Evolutionary conservation across 2,888 invertebrate species (phyloP).

Genomic region (Sepiola atlantica): DNA sequence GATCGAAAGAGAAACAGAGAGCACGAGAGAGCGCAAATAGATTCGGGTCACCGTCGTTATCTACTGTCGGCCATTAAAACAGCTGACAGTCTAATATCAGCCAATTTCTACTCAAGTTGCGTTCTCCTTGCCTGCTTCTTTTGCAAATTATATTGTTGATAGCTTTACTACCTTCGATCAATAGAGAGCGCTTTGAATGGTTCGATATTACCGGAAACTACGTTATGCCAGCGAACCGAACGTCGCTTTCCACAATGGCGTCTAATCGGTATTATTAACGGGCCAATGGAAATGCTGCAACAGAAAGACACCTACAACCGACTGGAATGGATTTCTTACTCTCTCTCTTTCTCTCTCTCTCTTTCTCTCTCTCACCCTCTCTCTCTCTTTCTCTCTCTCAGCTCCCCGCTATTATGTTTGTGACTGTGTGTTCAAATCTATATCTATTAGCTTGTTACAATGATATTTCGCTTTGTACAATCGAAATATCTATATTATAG

Average conservation of each 20-base stretch:
- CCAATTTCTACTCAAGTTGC: conserved; percentile 32
- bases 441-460: no score
- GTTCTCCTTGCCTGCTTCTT: neutral
- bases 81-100: neutral
- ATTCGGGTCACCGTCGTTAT: neutral
- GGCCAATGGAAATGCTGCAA: neutral
- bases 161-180: conserved; percentile 21
- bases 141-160: neutral
- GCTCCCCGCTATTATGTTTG: neutral
- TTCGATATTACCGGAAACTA: conserved; percentile 2
- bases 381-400: neutral
- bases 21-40: neutral
- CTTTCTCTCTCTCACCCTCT: neutral
- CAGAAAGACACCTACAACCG: neutral
- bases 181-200: conserved; percentile 10
- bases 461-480: no score
- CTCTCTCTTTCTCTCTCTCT: neutral
- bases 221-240: neutral
- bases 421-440: neutral
- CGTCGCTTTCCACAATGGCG: neutral
- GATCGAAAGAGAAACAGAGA: neutral
- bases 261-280: conserved; percentile 22
- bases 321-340: neutral
- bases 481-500: no score
- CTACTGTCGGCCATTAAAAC: neutral